Evolutionary conservation across 2,888 invertebrate species (phyloP), one percentile per base, ranked within the genome.

Genomic region (Epicampocera succincta): DNA sequence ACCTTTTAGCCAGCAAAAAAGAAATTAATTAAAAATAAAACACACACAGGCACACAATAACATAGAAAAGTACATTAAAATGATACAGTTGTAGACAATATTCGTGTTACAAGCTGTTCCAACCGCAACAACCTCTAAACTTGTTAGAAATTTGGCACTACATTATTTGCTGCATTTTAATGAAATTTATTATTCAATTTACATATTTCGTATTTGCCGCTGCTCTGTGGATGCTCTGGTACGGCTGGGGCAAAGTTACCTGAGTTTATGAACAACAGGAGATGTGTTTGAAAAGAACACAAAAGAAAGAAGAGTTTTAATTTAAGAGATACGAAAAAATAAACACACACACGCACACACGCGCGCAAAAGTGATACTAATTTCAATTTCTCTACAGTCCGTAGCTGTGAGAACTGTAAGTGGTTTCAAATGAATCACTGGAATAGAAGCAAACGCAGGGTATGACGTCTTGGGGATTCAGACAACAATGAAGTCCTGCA

Each of bases 121-220:
- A 69, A 82, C 77, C 73, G 77, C 68, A 73, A 65, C 69, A 78
- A 58, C 73, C 63, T 56, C 65, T 52, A 44, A 78, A 56, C 73
- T 76, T 82, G 69, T 77, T 72, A 65, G 29, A 69, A 80, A 82
- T 82, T 82, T 82, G 74, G 69, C 81, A 82, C 81, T 50, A 73
- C 58, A 77, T 77, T 73, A 69, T 76, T 73, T 77, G 68, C 17
- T 52, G 50, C 50, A 77, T 68, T 74, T 68, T 74, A 74, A 78
- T 77, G 52, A 69, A 73, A 81, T 77, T 77, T 81, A 81, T 81
- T 77, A 81, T 81, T 81, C 61, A 77, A 81, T 81, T 81, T 81
- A 73, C 72, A 76, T 68, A 66, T 68, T 33, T 52, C 50, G 29
- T 65, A 29, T 33, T 66, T 44, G 42, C 6, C 33, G 8, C 29